Conservation (phyloP, 1,140 invertebrate species). For the Neotoxoptera formosana region DNA sequence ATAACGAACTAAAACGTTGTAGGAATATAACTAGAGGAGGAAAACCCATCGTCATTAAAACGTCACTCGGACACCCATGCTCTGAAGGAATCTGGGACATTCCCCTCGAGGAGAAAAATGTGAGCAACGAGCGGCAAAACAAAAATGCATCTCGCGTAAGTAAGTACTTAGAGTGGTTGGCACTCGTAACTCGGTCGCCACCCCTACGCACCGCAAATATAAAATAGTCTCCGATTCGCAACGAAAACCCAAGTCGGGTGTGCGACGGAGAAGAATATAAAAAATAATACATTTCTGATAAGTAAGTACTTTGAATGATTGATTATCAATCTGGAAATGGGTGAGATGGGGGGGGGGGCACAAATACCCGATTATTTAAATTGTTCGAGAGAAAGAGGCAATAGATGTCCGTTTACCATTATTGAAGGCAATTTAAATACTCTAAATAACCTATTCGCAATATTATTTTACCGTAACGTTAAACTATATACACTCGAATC, state of each 20-base stretch:
- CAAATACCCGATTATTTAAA: not conserved
- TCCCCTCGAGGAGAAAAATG: not conserved
- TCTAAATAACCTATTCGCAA: not conserved
- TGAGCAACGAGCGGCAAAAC: not conserved
- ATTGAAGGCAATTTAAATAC: not conserved
- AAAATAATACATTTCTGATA: slow-evolving; percentile 7
- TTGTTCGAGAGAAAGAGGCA: not conserved
- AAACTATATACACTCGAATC: not conserved
- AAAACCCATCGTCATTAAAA: not conserved
- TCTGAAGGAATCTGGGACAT: not conserved
- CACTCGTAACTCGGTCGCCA: not conserved
- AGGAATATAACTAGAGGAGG: not conserved
- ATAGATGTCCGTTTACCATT: not conserved
- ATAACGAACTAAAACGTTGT: not conserved
- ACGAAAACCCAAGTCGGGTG: not conserved
- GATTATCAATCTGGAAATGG: not conserved
- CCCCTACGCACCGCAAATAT: not conserved
- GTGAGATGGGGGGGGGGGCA: too few species aligned
- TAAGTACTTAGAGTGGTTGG: not conserved
- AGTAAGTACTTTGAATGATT: not conserved
- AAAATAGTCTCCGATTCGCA: not conserved
- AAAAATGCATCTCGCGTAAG: not conserved
- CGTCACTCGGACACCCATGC: not conserved
- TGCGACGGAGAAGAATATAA: not conserved
- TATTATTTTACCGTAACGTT: not conserved